A percentile compares a stretch with the other conserved stretches of the same genome.
Conservation (phyloP, 2,888 invertebrate genomes). For the Pantelozetes paolii region DNA sequence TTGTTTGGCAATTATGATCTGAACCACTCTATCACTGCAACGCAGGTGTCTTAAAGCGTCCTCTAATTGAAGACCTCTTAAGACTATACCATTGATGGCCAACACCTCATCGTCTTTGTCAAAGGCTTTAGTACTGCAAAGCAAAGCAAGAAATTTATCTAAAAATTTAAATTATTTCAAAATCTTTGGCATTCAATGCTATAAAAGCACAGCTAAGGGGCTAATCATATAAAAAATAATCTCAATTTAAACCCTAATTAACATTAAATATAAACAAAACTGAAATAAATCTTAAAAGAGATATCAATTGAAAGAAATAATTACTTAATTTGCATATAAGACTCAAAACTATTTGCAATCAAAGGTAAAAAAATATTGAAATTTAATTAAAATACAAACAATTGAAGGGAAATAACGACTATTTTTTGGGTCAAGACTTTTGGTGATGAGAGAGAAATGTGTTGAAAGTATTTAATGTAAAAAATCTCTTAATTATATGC, state of each 20-base stretch:
- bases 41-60: slow-evolving; percentile 46
- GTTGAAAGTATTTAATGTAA: not conserved
- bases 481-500: slow-evolving; percentile 21
- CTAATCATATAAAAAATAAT: not conserved
- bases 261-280: not conserved
- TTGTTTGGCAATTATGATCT: slow-evolving; percentile 45
- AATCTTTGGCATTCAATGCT: no score
- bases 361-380: not conserved
- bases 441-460: not conserved
- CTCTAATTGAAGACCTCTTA: slow-evolving; percentile 63
- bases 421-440: slow-evolving; percentile 34
- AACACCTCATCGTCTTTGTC: slow-evolving; percentile 79
- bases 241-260: no score
- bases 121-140: slow-evolving; percentile 37
- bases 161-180: not conserved
- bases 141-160: slow-evolving; percentile 43
- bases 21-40: slow-evolving; percentile 46
- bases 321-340: not conserved
- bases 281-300: not conserved
- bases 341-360: not conserved
- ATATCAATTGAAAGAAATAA: not conserved
- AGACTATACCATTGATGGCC: slow-evolving; percentile 74
- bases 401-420: slow-evolving; percentile 12
- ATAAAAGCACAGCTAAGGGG: no score
- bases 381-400: slow-evolving; percentile 1